phyloP scores from a whole-genome alignment of 1,140 invertebrate species.

The Pseudomyrmex concolor region DNA sequence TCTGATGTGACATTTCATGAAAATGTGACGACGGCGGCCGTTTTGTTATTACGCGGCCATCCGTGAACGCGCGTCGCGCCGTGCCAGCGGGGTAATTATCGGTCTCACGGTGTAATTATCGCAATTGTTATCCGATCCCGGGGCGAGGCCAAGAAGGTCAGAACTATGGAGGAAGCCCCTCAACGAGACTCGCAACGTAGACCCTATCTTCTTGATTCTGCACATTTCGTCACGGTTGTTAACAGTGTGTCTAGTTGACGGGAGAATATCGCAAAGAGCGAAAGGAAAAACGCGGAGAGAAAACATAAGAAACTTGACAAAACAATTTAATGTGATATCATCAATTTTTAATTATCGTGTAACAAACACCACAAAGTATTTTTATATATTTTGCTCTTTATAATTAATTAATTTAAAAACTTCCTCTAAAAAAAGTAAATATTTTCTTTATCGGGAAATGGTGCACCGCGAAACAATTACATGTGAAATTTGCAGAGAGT shows the following conservation, averaged over 20 bases:
- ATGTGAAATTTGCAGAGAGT: neutral
- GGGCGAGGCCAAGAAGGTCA: slow-evolving; percentile 65
- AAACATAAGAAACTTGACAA: neutral
- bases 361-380: neutral
- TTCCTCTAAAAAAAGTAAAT: neutral
- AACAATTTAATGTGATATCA: neutral
- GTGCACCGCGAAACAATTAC: neutral
- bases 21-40: slow-evolving; percentile 78
- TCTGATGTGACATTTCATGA: slow-evolving; percentile 82
- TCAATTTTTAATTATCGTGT: no score
- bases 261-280: neutral
- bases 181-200: slow-evolving; percentile 25
- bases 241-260: neutral
- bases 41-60: slow-evolving; percentile 73
- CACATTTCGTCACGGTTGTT: neutral
- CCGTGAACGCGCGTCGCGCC: slow-evolving; percentile 54
- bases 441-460: neutral
- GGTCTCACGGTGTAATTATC: slow-evolving; percentile 81
- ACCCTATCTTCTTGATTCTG: slow-evolving; percentile 22
- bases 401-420: neutral
- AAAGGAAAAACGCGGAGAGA: neutral
- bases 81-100: slow-evolving; percentile 75
- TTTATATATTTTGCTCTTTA: neutral
- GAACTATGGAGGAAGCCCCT: slow-evolving; percentile 32
- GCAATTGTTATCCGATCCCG: slow-evolving; percentile 77